These are phyloP conservation scores for Bambusicola thoracicus DNA, from an alignment of 2,113 vertebrate genomes.

Conservation along the genomic window DNA sequence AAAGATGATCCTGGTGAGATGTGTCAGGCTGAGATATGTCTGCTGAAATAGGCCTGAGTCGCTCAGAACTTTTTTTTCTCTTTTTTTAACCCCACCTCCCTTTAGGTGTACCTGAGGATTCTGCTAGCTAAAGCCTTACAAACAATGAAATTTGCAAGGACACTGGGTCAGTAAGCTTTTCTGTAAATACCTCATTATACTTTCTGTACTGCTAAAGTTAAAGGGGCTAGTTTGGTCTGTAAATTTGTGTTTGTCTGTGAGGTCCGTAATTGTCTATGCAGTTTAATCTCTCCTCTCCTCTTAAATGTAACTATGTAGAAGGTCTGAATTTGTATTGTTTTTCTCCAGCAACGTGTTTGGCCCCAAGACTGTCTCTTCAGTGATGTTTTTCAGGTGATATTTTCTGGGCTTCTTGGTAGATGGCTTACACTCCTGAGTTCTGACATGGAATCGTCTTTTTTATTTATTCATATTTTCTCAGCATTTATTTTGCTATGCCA, in stretches of 20 bases:
- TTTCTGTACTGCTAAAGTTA: neutral
- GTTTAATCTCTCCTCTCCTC: neutral
- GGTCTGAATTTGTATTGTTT: neutral
- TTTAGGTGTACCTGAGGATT: neutral
- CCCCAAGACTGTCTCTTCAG: neutral
- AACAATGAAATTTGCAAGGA: neutral
- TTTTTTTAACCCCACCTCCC: rapidly evolving
- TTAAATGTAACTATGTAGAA: neutral
- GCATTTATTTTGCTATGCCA: neutral
- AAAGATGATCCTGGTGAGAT: neutral
- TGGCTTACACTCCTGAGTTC: neutral
- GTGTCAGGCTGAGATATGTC: neutral
- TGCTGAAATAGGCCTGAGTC: neutral
- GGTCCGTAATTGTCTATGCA: neutral
- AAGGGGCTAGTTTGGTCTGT: neutral
- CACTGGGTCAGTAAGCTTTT: neutral
- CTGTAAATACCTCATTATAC: neutral
- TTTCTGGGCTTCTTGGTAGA: neutral
- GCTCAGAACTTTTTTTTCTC: neutral
- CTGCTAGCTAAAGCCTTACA: neutral
- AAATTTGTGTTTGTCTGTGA: neutral
- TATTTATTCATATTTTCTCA: neutral
- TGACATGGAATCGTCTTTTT: neutral
- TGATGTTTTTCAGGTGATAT: neutral
- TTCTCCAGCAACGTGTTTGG: neutral